These are phyloP conservation scores for Hyphantria cunea DNA, from an alignment of 1,140 invertebrate species.

Conservation along the genomic window DNA sequence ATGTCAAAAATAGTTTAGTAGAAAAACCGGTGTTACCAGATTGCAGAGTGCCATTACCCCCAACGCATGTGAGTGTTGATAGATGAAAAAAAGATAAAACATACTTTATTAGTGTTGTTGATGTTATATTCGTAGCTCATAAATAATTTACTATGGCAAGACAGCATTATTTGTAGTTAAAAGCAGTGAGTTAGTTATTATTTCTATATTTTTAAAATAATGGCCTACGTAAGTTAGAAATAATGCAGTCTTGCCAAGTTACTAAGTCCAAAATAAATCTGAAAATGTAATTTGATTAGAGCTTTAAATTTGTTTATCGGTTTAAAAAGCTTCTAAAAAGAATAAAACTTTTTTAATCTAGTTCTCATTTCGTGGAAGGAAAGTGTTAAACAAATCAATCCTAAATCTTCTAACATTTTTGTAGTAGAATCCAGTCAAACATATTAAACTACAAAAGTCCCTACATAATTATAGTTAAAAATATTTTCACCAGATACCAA, in stretches of 20 bases:
- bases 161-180: slow-evolving; percentile 55
- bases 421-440: background rate
- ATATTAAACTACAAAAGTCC: background rate
- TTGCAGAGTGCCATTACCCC: slow-evolving; percentile 77
- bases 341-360: background rate
- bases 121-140: slow-evolving; percentile 37
- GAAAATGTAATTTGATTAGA: slow-evolving; percentile 14
- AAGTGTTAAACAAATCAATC: background rate
- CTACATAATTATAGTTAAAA: no score
- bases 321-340: no score
- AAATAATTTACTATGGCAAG: slow-evolving; percentile 49
- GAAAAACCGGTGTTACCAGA: slow-evolving; percentile 78
- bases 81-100: slow-evolving; percentile 78
- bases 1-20: slow-evolving; percentile 52
- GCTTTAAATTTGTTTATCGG: background rate
- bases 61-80: slow-evolving; percentile 71
- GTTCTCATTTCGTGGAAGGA: slow-evolving; percentile 11
- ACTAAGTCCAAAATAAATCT: slow-evolving; percentile 19
- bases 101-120: slow-evolving; percentile 66
- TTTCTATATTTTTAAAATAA: slow-evolving; percentile 12
- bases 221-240: slow-evolving; percentile 36
- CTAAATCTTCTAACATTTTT: background rate
- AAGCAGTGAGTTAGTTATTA: slow-evolving; percentile 41
- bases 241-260: slow-evolving; percentile 66
- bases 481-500: no score